Base-by-base conservation (phyloP, 2,113 vertebrate species). In the Aegithalos caudatus region DNA sequence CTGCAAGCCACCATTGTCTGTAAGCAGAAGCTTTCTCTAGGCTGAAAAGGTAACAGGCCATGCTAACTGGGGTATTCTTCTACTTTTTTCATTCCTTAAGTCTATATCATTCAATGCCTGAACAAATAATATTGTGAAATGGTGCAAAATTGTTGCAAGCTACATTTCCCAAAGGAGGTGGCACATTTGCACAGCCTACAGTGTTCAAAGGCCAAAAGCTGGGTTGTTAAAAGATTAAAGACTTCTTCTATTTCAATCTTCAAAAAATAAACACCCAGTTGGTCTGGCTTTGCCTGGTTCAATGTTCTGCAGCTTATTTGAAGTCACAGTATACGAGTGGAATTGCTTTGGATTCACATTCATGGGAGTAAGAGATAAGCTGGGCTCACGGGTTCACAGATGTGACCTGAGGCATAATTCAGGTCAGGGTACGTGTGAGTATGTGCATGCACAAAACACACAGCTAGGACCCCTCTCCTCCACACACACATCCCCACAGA, bases 151-250 rank as follows among this genome's bases (percentile, higher is more conserved):
- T 40, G 16, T 56, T 78, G 82, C 48, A 73, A 74, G 71, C 48
- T 53, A 48, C 16, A 88, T 96, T 93, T 96, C 80, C 82, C 90
- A 86, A 62, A 62, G 73, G 88, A 92, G 12, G 17, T 25, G 23
- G 40, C 74, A 64, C 67, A 66, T 83, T 88, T 83, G 67, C 44
- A 77, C 74, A 83, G 79, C 40, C 51, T 73, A 37, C 38, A 35
- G 51, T 14, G n/a, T 81, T 93, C 82, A 71, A 92, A 94, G 72
- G 72, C 64, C 79, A 86, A 84, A 88, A 94, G 31, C 47, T 77
- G 48, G 9, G 45, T 51, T 86, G 60, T 77, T 94, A 81, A 74
- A 95, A 88, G 87, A 88, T 88, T 90, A 78, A 88, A 83, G 64
- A 83, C 33, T 61, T 66, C 86, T 72, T 87, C 61, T 57, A 37